phyloP scores from a whole-genome alignment of 2,888 invertebrate species.

The Hirtodrosophila confusa region DNA sequence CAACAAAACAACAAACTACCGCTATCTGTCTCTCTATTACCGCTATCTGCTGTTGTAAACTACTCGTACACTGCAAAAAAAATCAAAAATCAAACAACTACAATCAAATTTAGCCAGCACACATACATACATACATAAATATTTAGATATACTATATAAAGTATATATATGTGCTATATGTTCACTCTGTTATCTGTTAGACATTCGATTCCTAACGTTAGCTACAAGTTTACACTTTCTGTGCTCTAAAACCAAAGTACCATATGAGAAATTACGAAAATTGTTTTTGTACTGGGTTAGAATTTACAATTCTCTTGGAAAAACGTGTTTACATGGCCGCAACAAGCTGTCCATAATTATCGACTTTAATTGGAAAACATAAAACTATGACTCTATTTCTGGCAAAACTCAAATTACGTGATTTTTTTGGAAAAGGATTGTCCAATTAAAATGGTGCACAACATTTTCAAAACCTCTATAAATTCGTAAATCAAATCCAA shows the following conservation, averaged over 20 bases:
- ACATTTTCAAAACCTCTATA: too few species aligned
- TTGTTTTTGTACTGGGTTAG: constrained; percentile 7
- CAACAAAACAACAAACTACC: constrained; percentile 30
- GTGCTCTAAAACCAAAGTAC: constrained; percentile 21
- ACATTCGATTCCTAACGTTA: constrained; percentile 13
- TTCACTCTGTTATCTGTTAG: constrained; percentile 22
- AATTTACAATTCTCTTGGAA: constrained; percentile 1
- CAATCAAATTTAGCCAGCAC: constrained; percentile 12
- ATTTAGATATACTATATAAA: too few species aligned
- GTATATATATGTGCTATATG: constrained; percentile 19
- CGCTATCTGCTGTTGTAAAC: constrained; percentile 22
- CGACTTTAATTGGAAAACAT: too few species aligned
- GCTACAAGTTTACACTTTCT: constrained; percentile 4
- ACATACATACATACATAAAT: constrained; percentile 14
- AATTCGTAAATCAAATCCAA: too few species aligned
- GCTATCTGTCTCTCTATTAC: constrained; percentile 16
- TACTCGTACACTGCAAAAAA: constrained; percentile 34
- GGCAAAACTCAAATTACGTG: too few species aligned
- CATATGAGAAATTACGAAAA: constrained; percentile 6
- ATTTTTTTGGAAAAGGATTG: too few species aligned
- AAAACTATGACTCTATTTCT: too few species aligned
- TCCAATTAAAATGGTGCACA: too few species aligned
- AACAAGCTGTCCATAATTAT: not conserved
- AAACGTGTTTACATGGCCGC: not conserved
- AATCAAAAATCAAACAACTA: constrained; percentile 19